phyloP scores from a whole-genome alignment of 2,797 vertebrate species.

The Agapornis canus region DNA sequence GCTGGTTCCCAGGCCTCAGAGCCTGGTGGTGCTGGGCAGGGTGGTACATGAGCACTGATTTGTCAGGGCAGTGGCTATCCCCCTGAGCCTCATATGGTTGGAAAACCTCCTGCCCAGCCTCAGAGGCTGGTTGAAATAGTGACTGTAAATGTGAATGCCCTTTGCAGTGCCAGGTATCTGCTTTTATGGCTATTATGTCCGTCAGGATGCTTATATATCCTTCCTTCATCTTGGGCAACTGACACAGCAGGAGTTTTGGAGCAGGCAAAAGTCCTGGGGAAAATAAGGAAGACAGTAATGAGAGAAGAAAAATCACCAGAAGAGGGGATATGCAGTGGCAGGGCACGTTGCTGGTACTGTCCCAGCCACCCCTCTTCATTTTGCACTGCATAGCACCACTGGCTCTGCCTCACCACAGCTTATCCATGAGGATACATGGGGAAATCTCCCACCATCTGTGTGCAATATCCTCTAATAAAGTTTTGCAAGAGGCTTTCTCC shows the following conservation, averaged over 20 bases:
- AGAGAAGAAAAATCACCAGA: neutral
- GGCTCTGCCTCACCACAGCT: neutral
- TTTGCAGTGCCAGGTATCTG: neutral
- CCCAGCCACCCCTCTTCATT: neutral
- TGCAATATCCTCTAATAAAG: neutral
- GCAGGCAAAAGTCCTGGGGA: neutral
- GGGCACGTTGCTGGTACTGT: neutral
- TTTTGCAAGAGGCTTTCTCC: neutral
- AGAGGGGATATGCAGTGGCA: neutral
- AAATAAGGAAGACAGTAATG: neutral
- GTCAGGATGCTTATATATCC: neutral
- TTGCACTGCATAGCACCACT: neutral
- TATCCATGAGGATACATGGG: neutral
- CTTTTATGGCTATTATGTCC: neutral
- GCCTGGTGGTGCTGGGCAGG: neutral
- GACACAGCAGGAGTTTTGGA: neutral
- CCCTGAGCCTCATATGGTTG: neutral
- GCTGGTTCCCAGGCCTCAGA: neutral
- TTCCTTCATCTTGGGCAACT: neutral
- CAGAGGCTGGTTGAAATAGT: neutral
- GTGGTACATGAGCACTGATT: neutral
- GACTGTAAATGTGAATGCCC: neutral
- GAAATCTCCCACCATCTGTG: neutral
- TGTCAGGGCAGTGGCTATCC: accelerated
- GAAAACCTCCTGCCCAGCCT: neutral